Percentiles rank a stretch among this genome's conserved stretches.
Evolutionary conservation across 2,113 vertebrate species (phyloP).

Genomic region (Madoqua kirkii): DNA sequence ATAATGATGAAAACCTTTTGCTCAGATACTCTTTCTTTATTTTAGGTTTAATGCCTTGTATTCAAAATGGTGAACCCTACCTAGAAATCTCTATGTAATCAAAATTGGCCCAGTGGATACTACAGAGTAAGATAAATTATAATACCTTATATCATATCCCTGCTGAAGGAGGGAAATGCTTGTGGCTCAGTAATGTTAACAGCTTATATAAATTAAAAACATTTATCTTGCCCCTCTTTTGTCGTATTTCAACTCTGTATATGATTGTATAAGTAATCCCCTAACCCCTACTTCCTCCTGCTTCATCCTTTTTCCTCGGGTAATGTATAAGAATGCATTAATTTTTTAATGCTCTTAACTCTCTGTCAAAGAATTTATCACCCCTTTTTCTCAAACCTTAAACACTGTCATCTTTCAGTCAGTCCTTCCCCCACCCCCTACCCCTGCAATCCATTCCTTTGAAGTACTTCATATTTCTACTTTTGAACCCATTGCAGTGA

Average conservation of each 20-base stretch:
- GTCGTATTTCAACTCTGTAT: not conserved
- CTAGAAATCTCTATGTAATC: conserved; percentile 47
- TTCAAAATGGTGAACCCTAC: conserved; percentile 38
- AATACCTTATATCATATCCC: not conserved
- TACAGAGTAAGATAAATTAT: conserved; percentile 24
- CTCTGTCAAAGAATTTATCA: not conserved
- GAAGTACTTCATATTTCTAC: not conserved
- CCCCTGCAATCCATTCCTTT: not conserved
- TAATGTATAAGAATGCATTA: not conserved
- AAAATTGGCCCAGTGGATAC: conserved; percentile 23
- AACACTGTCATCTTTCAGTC: not conserved
- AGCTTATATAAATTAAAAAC: conserved; percentile 28
- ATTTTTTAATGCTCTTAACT: not conserved
- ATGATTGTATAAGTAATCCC: not conserved
- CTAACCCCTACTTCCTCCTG: not conserved
- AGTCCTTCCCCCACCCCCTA: not conserved
- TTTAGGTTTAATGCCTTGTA: conserved; percentile 57
- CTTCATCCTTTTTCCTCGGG: not conserved
- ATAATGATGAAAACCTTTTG: conserved; percentile 74
- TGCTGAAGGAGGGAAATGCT: not conserved
- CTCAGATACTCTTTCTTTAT: conserved; percentile 62
- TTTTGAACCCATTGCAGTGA: not conserved
- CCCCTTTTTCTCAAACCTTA: not conserved
- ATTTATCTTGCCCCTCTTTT: conserved; percentile 1
- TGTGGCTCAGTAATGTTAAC: not conserved